Evolutionary conservation across 2,888 invertebrate genomes (phyloP).

Genomic region (Noctua janthe): DNA sequence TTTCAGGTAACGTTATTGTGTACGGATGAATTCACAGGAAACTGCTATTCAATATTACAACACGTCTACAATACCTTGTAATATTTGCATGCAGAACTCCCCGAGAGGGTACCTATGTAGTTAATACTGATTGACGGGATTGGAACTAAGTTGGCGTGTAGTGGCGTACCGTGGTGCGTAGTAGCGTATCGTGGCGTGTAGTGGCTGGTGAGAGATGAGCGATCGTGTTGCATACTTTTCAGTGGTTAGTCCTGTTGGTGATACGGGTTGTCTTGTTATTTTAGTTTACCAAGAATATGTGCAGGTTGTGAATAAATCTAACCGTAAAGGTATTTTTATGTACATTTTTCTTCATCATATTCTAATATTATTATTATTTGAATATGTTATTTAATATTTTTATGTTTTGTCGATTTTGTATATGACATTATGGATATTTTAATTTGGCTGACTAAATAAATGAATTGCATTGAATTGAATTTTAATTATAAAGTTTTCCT

Average conservation of each 20-base stretch:
- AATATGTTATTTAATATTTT: too few species aligned
- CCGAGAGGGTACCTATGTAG: constrained; percentile 15
- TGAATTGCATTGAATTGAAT: too few species aligned
- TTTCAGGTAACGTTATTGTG: too few species aligned
- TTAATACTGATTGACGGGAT: constrained; percentile 53
- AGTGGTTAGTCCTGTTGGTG: constrained; percentile 1
- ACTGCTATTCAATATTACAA: constrained; percentile 7
- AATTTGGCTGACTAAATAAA: too few species aligned
- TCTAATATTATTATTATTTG: neutral
- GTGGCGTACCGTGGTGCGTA: constrained; percentile 6
- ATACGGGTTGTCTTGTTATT: neutral
- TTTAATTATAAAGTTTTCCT: too few species aligned
- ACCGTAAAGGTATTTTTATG: neutral
- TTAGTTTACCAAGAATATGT: neutral
- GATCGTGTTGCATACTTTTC: constrained; percentile 12
- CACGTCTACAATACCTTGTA: constrained; percentile 8
- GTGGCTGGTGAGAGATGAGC: constrained; percentile 25
- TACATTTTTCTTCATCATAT: neutral
- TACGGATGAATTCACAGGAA: neutral
- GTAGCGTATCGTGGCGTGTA: neutral
- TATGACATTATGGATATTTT: too few species aligned
- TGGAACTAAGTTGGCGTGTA: constrained; percentile 31
- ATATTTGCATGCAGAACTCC: constrained; percentile 17
- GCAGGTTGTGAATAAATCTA: neutral
- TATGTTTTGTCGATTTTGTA: too few species aligned